Percentiles rank a stretch among this genome's conserved stretches.
Conservation (phyloP, 1,140 invertebrate genomes). For the Drosophila arawakana region DNA sequence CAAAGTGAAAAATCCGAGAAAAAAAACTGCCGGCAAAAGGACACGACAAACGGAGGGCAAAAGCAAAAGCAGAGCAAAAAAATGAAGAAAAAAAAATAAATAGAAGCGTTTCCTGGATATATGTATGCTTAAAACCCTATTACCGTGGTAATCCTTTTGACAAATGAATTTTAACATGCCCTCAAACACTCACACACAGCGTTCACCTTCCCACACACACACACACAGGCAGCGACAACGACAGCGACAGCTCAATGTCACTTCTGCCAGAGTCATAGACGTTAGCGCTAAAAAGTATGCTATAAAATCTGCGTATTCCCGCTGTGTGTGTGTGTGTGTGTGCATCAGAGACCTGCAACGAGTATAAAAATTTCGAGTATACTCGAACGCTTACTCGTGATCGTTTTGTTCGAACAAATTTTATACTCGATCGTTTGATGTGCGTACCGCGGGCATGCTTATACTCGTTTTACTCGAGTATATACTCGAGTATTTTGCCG, state of each 20-base stretch:
- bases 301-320: constrained; percentile 61
- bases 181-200: constrained; percentile 39
- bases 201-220: constrained; percentile 34
- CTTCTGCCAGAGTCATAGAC: constrained; percentile 22
- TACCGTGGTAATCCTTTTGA: constrained; percentile 83
- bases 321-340: constrained; percentile 1
- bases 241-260: constrained; percentile 35
- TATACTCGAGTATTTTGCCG: too few relatives aligned
- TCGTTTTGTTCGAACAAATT: too few relatives aligned
- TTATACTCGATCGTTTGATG: too few relatives aligned
- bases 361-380: too few relatives aligned
- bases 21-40: constrained; percentile 31
- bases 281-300: constrained; percentile 68
- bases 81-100: background rate
- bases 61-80: constrained; percentile 27
- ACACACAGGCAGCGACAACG: constrained; percentile 17
- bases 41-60: constrained; percentile 34
- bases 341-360: too few relatives aligned
- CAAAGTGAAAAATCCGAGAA: constrained; percentile 30
- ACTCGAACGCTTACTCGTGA: too few relatives aligned
- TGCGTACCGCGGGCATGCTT: too few relatives aligned
- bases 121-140: constrained; percentile 76
- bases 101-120: constrained; percentile 49
- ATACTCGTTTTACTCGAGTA: too few relatives aligned
- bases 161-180: constrained; percentile 81